A percentile compares a stretch with the other conserved stretches of the same genome.
Evolutionary conservation across 2,797 vertebrate species (phyloP).

Genomic region (Mus spretus): DNA sequence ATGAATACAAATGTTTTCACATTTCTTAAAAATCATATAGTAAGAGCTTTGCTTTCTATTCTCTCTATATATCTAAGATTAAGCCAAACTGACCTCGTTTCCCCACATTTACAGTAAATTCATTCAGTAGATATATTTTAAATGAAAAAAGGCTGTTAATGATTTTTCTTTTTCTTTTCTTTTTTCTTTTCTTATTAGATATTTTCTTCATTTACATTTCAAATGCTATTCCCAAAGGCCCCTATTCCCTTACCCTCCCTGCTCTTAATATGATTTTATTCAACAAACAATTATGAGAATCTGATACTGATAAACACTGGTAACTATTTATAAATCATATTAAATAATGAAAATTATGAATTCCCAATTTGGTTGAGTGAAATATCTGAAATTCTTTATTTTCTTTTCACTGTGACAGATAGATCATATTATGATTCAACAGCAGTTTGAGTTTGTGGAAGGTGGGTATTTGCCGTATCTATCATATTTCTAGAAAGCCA

Average conservation of each 20-base stretch:
- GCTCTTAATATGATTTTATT: background rate
- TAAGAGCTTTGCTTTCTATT: background rate
- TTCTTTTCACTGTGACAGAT: constrained; percentile 88
- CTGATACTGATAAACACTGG: constrained; percentile 2
- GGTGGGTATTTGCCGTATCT: constrained; percentile 85
- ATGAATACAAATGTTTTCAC: background rate
- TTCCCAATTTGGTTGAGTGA: background rate
- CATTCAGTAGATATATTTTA: background rate
- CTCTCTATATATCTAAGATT: background rate
- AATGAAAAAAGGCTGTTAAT: constrained; percentile 9
- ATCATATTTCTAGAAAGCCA: constrained; percentile 41
- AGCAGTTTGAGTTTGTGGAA: constrained; percentile 95
- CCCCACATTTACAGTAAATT: background rate
- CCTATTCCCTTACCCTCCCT: too few species aligned
- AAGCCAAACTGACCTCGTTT: constrained; percentile 32
- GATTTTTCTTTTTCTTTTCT: too few species aligned
- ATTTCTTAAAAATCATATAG: background rate
- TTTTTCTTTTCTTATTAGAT: too few species aligned
- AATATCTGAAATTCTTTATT: constrained; percentile 18
- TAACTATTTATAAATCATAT: background rate
- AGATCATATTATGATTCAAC: constrained; percentile 95
- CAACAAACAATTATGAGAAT: background rate
- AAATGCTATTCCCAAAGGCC: too few species aligned
- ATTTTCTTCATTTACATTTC: too few species aligned
- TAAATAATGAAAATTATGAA: constrained; percentile 6